phyloP scores from a whole-genome alignment of 2,113 vertebrate genomes.

The Parus major region DNA sequence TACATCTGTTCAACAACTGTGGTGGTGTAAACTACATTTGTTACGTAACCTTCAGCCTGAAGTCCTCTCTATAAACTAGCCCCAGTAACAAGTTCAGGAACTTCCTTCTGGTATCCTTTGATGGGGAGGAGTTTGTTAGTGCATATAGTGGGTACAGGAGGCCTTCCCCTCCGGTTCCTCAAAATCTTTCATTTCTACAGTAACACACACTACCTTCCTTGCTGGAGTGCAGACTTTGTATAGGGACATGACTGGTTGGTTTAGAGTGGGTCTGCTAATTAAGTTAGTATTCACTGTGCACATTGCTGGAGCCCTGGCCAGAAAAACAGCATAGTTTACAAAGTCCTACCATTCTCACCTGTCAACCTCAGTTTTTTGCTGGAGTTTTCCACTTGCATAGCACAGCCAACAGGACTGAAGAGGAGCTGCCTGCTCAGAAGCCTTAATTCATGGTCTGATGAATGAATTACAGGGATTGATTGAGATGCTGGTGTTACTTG shows the following conservation, averaged over 20 bases:
- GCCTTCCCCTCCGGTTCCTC: not conserved
- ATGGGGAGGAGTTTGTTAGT: not conserved
- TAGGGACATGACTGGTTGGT: not conserved
- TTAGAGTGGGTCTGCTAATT: not conserved
- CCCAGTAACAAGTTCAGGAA: not conserved
- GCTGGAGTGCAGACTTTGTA: not conserved
- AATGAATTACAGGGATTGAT: not conserved
- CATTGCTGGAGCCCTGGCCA: not conserved
- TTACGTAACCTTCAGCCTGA: not conserved
- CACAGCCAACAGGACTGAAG: not conserved
- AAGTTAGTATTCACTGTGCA: not conserved
- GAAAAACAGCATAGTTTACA: not conserved
- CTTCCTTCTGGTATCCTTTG: not conserved
- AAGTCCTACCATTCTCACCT: not conserved
- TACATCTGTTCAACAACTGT: not conserved
- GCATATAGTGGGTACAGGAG: not conserved
- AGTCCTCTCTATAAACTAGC: not conserved
- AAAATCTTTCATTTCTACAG: not conserved
- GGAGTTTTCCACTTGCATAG: not conserved
- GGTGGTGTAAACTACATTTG: not conserved
- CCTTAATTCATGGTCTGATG: not conserved
- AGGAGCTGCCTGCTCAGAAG: not conserved
- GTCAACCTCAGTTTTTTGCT: not conserved
- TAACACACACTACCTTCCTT: not conserved
- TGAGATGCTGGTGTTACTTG: not conserved